Conservation (phyloP, 2,113 vertebrate genomes). For the Grantiella picta region DNA sequence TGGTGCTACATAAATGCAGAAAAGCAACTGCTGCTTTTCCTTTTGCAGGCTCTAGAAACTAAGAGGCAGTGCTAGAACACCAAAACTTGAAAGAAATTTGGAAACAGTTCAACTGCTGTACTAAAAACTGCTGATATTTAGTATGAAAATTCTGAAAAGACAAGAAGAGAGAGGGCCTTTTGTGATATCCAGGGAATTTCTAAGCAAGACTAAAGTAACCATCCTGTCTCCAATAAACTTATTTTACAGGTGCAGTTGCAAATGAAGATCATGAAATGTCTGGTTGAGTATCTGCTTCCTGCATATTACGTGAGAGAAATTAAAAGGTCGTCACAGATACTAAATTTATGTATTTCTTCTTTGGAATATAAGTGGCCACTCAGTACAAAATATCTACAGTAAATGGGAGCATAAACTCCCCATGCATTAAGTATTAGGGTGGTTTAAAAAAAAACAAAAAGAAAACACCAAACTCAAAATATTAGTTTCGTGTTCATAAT, state of each 20-base stretch:
- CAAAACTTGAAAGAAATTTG: background rate
- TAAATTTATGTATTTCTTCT: background rate
- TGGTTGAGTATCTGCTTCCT: background rate
- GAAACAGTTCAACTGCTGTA: background rate
- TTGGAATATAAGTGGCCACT: background rate
- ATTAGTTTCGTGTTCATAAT: background rate
- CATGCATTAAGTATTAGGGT: background rate
- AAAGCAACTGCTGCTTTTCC: background rate
- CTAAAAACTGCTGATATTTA: background rate
- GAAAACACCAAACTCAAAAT: background rate
- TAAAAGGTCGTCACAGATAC: background rate
- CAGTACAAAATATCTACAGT: background rate
- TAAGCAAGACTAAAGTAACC: background rate
- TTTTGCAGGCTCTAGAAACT: background rate
- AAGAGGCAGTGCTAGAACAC: background rate
- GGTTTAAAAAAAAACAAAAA: background rate
- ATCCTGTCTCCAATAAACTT: background rate
- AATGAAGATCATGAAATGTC: background rate
- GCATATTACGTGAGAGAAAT: background rate
- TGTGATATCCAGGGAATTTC: background rate
- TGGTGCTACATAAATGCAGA: background rate
- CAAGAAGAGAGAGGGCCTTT: background rate
- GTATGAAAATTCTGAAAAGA: background rate
- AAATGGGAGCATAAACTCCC: background rate
- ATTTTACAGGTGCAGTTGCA: background rate